phyloP scores from a whole-genome alignment of 2,888 invertebrate genomes.

The Phalangium opilio region DNA sequence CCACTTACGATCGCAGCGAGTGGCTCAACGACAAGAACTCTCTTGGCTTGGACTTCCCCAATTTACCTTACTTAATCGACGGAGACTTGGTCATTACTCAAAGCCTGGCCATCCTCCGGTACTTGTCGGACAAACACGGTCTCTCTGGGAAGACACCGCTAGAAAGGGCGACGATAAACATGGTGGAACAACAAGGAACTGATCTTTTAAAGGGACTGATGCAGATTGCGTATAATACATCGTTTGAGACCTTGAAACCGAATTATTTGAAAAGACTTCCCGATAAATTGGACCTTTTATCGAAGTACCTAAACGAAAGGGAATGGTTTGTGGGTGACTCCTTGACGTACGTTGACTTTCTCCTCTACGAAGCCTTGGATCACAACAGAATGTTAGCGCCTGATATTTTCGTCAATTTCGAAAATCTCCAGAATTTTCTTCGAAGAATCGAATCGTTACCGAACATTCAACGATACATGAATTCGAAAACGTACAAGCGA shows the following conservation, averaged over 20 bases:
- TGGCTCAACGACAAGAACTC: slow-evolving; percentile 17
- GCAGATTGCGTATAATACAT: not conserved
- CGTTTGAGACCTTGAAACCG: too few species aligned
- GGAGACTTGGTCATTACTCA: slow-evolving; percentile 29
- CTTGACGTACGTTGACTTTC: slow-evolving; percentile 20
- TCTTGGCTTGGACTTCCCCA: slow-evolving; percentile 30
- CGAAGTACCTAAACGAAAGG: slow-evolving; percentile 11
- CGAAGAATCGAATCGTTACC: not conserved
- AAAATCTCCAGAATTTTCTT: not conserved
- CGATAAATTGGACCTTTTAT: slow-evolving; percentile 10
- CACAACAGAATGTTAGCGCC: slow-evolving; percentile 14
- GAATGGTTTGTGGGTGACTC: slow-evolving; percentile 16
- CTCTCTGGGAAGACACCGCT: slow-evolving; percentile 12
- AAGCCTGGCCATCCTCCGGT: slow-evolving; percentile 26
- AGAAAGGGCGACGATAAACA: slow-evolving; percentile 1
- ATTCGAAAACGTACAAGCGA: not conserved
- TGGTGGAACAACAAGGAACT: too few species aligned
- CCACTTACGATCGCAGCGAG: slow-evolving; percentile 28
- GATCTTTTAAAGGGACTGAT: too few species aligned
- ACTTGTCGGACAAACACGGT: slow-evolving; percentile 17
- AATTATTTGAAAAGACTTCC: slow-evolving; percentile 6
- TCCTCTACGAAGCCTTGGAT: slow-evolving; percentile 19
- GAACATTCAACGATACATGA: not conserved
- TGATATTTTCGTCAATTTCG: slow-evolving; percentile 3
- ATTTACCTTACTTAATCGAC: slow-evolving; percentile 32